A percentile compares a stretch with the other conserved stretches of the same genome.
phyloP scores from a whole-genome alignment of 2,113 vertebrate genomes.

The Sorex araneus region DNA sequence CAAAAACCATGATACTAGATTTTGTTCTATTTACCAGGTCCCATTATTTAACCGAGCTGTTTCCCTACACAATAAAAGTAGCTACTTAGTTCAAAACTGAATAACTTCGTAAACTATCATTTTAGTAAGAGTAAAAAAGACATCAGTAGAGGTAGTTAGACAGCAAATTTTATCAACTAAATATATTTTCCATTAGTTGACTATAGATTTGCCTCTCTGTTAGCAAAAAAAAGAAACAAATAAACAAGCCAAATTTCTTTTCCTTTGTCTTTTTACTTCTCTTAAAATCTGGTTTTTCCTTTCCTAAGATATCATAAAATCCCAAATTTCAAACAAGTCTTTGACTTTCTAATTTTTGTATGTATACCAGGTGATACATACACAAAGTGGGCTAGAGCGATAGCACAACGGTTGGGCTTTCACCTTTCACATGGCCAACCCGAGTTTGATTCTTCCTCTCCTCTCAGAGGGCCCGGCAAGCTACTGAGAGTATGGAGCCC shows the following conservation, averaged over 20 bases:
- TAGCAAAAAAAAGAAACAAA: too few relatives aligned
- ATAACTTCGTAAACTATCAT: too few relatives aligned
- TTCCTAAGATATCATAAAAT: background rate
- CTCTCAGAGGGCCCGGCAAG: too few relatives aligned
- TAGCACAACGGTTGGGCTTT: too few relatives aligned
- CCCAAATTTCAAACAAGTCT: background rate
- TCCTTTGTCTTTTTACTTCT: background rate
- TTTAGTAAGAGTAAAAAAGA: background rate
- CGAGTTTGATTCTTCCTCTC: too few relatives aligned
- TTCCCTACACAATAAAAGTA: background rate
- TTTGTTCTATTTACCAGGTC: background rate
- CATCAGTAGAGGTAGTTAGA: background rate
- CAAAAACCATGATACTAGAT: background rate
- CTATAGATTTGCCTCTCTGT: background rate
- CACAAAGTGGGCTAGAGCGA: too few relatives aligned
- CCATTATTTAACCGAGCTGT: background rate
- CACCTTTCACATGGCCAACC: too few relatives aligned
- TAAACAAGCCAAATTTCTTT: too few relatives aligned
- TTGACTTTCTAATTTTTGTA: background rate
- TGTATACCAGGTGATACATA: background rate
- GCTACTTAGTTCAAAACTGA: background rate
- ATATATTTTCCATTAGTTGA: background rate
- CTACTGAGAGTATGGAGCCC: too few relatives aligned
- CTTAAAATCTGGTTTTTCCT: background rate
- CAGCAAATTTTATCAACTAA: background rate